These are phyloP conservation scores for Pipra filicauda DNA, from an alignment of 2,113 vertebrate genomes.

Conservation along the genomic window DNA sequence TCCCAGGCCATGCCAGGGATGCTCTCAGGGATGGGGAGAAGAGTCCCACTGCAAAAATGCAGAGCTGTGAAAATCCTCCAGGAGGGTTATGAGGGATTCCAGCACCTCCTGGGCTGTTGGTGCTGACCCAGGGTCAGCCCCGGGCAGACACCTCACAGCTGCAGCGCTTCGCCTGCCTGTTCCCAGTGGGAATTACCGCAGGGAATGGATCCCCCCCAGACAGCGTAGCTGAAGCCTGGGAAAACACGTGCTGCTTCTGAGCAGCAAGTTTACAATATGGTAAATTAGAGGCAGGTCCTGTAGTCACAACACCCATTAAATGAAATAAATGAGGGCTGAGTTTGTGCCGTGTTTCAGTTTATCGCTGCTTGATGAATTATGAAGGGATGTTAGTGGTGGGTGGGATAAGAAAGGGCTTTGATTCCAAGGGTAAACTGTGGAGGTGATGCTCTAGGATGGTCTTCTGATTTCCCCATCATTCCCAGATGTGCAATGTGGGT, in stretches of 20 bases:
- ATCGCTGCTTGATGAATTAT: not conserved
- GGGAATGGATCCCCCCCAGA: not conserved
- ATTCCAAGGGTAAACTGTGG: not conserved
- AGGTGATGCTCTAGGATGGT: conserved; percentile 9
- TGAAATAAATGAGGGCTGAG: not conserved
- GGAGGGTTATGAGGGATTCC: conserved; percentile 41
- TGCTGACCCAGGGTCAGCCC: conserved; percentile 37
- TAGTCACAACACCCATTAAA: not conserved
- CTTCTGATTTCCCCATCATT: not conserved
- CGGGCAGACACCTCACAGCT: conserved; percentile 32
- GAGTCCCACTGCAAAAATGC: not conserved
- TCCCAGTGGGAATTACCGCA: not conserved
- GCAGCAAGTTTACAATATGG: not conserved
- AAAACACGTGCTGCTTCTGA: not conserved
- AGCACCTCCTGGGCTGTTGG: conserved; percentile 8
- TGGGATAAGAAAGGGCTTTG: not conserved
- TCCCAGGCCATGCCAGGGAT: not conserved
- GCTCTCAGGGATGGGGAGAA: not conserved
- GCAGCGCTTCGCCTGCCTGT: not conserved
- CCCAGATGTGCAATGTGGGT: not conserved
- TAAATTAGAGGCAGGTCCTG: not conserved
- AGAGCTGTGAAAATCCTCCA: conserved; percentile 11
- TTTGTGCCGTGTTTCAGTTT: not conserved
- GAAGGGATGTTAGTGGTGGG: not conserved
- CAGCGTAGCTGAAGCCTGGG: not conserved